Percentiles rank a stretch among this genome's conserved stretches.
phyloP scores from a whole-genome alignment of 2,113 vertebrate species.

The Prolemur simus region DNA sequence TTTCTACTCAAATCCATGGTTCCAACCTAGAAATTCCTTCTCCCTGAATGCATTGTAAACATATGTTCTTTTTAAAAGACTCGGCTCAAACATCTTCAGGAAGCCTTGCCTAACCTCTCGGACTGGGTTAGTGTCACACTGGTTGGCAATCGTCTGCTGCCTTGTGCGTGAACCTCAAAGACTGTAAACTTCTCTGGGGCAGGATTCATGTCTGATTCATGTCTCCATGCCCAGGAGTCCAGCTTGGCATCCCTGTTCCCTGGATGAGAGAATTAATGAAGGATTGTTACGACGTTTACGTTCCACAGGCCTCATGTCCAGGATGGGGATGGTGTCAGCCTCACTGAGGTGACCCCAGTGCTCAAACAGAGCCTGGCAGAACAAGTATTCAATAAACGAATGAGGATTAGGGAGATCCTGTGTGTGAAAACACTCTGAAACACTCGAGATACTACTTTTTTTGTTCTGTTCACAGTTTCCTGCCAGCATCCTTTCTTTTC shows the following conservation, averaged over 20 bases:
- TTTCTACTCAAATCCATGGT: background rate
- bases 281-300: background rate
- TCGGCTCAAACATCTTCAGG: background rate
- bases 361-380: background rate
- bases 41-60: background rate
- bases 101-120: background rate
- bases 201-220: conserved; percentile 20
- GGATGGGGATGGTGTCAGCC: background rate
- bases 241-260: background rate
- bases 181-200: conserved; percentile 21
- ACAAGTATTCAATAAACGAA: background rate
- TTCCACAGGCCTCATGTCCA: background rate
- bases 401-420: background rate
- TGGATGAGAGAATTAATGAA: conserved; percentile 10
- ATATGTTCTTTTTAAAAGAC: background rate
- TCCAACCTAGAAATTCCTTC: conserved; percentile 12
- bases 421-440: background rate
- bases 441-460: background rate
- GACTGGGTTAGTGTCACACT: background rate
- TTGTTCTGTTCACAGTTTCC: background rate
- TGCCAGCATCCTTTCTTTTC: background rate
- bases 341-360: background rate
- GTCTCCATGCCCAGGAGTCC: background rate
- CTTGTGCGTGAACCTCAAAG: background rate
- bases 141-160: background rate